These are phyloP conservation scores for Artemia sinica DNA, from an alignment of 2,888 invertebrate genomes.

Conservation along the genomic window DNA sequence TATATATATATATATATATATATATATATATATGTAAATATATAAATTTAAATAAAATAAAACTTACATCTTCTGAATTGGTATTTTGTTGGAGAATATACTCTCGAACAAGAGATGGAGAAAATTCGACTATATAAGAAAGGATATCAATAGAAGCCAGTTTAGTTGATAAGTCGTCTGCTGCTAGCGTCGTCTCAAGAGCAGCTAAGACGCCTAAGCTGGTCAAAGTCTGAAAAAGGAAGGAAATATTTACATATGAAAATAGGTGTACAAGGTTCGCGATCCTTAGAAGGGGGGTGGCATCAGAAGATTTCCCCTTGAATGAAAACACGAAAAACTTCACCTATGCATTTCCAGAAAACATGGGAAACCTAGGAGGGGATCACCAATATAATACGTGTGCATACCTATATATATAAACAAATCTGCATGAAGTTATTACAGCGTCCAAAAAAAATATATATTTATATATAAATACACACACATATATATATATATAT, in stretches of 20 bases:
- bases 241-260: background rate
- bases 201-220: conserved; percentile 72
- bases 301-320: too few species aligned
- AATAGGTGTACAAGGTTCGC: background rate
- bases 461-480: too few species aligned
- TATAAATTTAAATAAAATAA: conserved; percentile 22
- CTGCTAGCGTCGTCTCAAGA: conserved; percentile 70
- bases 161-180: conserved; percentile 84
- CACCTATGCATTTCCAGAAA: background rate
- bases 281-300: too few species aligned
- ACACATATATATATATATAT: too few species aligned
- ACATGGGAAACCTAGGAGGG: too few species aligned
- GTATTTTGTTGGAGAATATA: conserved; percentile 84
- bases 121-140: conserved; percentile 94
- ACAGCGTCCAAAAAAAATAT: background rate
- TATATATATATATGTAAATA: background rate
- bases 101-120: conserved; percentile 89
- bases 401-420: background rate
- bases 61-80: conserved; percentile 64
- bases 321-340: too few species aligned
- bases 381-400: too few species aligned
- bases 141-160: conserved; percentile 94
- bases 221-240: conserved; percentile 47
- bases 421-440: background rate
- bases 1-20: conserved; percentile 14